Conservation (phyloP, 2,113 vertebrate species). For the Ammodytes dubius region DNA sequence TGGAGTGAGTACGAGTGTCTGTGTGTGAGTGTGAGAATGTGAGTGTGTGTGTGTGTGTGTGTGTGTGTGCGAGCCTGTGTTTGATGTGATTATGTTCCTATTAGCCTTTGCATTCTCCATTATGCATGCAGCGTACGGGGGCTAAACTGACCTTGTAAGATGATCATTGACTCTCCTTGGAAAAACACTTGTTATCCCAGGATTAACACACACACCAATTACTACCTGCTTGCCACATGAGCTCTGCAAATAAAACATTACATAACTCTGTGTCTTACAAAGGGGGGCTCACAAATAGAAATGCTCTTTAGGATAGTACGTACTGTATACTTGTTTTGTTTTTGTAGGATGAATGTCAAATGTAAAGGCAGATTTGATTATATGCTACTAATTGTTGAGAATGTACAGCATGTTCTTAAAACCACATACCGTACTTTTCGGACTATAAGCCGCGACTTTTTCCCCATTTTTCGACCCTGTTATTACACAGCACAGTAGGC, state of each 20-base stretch:
- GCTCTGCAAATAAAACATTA: slow-evolving; percentile 61
- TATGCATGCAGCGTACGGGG: slow-evolving; percentile 73
- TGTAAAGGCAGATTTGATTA: not conserved
- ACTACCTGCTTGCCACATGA: slow-evolving; percentile 70
- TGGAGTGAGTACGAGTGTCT: slow-evolving; percentile 23
- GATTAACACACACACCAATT: slow-evolving; percentile 81
- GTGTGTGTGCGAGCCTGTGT: slow-evolving; percentile 44
- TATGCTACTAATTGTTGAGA: not conserved
- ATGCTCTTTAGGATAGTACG: slow-evolving; percentile 23
- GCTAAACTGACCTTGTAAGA: slow-evolving; percentile 82
- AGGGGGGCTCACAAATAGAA: slow-evolving; percentile 2
- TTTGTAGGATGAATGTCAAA: not conserved
- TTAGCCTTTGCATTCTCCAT: slow-evolving; percentile 76
- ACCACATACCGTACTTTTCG: too few species aligned
- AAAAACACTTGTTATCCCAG: slow-evolving; percentile 83
- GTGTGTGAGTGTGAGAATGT: slow-evolving; percentile 31
- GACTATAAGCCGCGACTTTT: too few species aligned
- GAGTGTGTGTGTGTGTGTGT: slow-evolving; percentile 41
- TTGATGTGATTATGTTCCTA: slow-evolving; percentile 75
- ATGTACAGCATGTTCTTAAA: slow-evolving; percentile 1
- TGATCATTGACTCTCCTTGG: slow-evolving; percentile 80
- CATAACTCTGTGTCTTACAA: slow-evolving; percentile 45
- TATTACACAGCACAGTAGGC: too few species aligned
- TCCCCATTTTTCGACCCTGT: too few species aligned
- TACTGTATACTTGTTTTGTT: not conserved